A percentile compares a stretch with the other conserved stretches of the same genome.
These are phyloP conservation scores for Calyptommatus sinebrachiatus DNA, from an alignment of 2,113 vertebrate genomes.

Conservation along the genomic window DNA sequence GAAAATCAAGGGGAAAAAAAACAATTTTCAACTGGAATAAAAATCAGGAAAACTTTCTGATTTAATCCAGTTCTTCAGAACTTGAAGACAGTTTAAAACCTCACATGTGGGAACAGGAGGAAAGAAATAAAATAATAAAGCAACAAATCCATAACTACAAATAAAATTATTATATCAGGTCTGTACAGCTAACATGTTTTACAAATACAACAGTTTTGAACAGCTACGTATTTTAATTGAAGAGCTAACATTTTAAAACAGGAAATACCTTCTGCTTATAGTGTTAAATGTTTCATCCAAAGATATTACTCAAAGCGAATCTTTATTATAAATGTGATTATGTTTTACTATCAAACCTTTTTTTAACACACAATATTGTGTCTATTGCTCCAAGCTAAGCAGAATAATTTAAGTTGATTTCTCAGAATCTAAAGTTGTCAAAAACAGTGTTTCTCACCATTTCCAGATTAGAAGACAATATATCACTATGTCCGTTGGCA, in stretches of 20 bases:
- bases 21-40: too few relatives aligned
- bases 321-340: background rate
- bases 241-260: background rate
- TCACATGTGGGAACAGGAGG: too few relatives aligned
- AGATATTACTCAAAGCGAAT: background rate
- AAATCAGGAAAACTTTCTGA: too few relatives aligned
- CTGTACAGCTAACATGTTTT: background rate
- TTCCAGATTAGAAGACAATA: constrained; percentile 54
- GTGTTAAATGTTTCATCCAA: background rate
- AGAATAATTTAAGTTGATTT: constrained; percentile 47
- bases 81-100: too few relatives aligned
- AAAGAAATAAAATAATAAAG: too few relatives aligned
- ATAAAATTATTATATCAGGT: too few relatives aligned
- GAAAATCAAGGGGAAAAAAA: too few relatives aligned
- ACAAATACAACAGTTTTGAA: constrained; percentile 1
- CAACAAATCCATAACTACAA: too few relatives aligned
- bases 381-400: constrained; percentile 1
- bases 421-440: constrained; percentile 43
- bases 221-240: background rate
- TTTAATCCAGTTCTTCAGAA: too few relatives aligned
- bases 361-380: background rate
- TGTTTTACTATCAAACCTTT: constrained; percentile 4
- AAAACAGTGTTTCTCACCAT: constrained; percentile 40
- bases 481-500: constrained; percentile 59
- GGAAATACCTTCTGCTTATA: background rate